A percentile compares a stretch with the other conserved stretches of the same genome.
phyloP scores from a whole-genome alignment of 2,113 vertebrate genomes.

The Clinocottus analis region DNA sequence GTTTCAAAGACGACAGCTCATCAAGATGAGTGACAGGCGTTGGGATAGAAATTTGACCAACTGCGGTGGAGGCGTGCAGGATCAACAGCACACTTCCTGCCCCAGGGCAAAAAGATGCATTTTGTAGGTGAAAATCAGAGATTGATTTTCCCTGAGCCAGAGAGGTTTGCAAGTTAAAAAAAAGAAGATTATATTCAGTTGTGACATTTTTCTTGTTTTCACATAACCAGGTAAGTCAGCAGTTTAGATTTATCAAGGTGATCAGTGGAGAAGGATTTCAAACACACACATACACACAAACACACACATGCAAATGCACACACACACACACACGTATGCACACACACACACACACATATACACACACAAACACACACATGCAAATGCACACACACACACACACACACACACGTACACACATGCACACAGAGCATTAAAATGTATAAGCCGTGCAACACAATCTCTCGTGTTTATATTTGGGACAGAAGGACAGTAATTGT shows the following conservation, averaged over 20 bases:
- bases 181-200: neutral
- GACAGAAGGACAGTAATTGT: slow-evolving; percentile 18
- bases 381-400: neutral
- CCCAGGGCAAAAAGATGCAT: slow-evolving; percentile 3
- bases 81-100: slow-evolving; percentile 9
- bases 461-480: slow-evolving; percentile 35
- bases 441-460: slow-evolving; percentile 20
- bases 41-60: slow-evolving; percentile 11
- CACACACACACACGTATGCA: too few species aligned
- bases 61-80: neutral
- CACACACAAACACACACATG: neutral
- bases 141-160: neutral
- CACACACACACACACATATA: neutral
- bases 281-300: neutral
- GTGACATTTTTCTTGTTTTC: neutral
- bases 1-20: slow-evolving; percentile 41
- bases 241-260: slow-evolving; percentile 6
- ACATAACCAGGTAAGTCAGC: neutral
- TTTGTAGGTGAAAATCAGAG: neutral
- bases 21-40: slow-evolving; percentile 53
- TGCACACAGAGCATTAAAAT: slow-evolving; percentile 41
- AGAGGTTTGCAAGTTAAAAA: neutral
- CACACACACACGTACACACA: neutral
- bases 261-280: neutral
- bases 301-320: too few species aligned